These are phyloP conservation scores for Cryptoblepharus egeriae DNA, from an alignment of 2,797 vertebrate genomes.

Conservation along the genomic window DNA sequence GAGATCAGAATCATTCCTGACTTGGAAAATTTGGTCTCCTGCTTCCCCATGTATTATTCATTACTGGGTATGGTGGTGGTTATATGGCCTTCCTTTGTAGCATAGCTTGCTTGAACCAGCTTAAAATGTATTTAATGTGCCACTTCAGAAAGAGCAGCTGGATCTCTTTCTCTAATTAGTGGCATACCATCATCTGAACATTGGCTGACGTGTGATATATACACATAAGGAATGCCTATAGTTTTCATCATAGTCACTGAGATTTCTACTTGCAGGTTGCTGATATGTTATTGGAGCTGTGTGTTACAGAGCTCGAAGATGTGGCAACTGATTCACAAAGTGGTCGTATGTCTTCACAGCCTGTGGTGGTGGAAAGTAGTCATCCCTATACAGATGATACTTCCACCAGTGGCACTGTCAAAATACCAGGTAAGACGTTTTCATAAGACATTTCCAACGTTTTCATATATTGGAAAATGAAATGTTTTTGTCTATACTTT, in stretches of 20 bases:
- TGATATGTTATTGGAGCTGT: constrained; percentile 96
- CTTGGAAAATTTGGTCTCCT: background rate
- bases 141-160: background rate
- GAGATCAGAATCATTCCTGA: background rate
- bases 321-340: constrained; percentile 98
- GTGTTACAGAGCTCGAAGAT: constrained; percentile 96
- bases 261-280: constrained; percentile 84
- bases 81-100: background rate
- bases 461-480: accelerated
- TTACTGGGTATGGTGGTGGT: background rate
- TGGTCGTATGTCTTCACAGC: constrained; percentile 94
- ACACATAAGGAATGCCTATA: background rate
- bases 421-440: constrained; percentile 89
- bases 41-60: background rate
- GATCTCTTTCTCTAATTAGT: background rate
- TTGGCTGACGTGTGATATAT: background rate
- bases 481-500: background rate
- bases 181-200: background rate
- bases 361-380: constrained; percentile 97
- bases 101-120: background rate
- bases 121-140: background rate
- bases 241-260: background rate
- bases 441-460: too few species aligned
- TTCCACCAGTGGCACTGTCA: constrained; percentile 95
- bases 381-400: constrained; percentile 98